These are phyloP conservation scores for Thrips palmi DNA, from an alignment of 1,140 invertebrate species.

Conservation along the genomic window DNA sequence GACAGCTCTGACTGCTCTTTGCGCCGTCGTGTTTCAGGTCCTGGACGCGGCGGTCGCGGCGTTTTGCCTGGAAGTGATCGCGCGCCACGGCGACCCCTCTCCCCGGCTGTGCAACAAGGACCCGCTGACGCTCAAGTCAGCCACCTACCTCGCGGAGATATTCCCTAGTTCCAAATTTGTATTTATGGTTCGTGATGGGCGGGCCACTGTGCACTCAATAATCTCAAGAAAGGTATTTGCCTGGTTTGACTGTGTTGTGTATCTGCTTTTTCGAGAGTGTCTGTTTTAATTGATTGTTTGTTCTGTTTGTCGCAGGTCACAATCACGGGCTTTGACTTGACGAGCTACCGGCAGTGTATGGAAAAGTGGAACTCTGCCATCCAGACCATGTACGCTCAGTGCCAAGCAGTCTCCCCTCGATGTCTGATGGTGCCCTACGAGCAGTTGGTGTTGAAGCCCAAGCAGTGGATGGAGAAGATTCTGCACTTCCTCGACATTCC, in stretches of 20 bases:
- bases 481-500: conserved; percentile 79
- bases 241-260: not conserved
- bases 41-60: conserved; percentile 88
- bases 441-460: conserved; percentile 87
- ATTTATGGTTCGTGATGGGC: conserved; percentile 93
- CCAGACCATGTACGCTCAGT: conserved; percentile 86
- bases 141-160: conserved; percentile 45
- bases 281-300: conserved; percentile 2
- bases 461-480: conserved; percentile 74
- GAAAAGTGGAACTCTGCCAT: conserved; percentile 93
- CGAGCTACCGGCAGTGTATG: conserved; percentile 82
- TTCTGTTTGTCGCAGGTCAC: conserved; percentile 47
- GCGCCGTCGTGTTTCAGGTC: conserved; percentile 29
- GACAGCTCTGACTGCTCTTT: not conserved
- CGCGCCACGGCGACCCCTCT: conserved; percentile 85
- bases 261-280: conserved; percentile 1
- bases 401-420: conserved; percentile 64
- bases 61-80: conserved; percentile 93
- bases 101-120: conserved; percentile 94
- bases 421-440: conserved; percentile 91
- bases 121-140: conserved; percentile 90
- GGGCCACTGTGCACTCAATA: conserved; percentile 95
- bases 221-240: conserved; percentile 75
- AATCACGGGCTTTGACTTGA: conserved; percentile 93
- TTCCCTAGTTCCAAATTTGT: conserved; percentile 80